Base-by-base conservation (phyloP, 2,888 invertebrate genomes). In the Lepidonotus clava region DNA sequence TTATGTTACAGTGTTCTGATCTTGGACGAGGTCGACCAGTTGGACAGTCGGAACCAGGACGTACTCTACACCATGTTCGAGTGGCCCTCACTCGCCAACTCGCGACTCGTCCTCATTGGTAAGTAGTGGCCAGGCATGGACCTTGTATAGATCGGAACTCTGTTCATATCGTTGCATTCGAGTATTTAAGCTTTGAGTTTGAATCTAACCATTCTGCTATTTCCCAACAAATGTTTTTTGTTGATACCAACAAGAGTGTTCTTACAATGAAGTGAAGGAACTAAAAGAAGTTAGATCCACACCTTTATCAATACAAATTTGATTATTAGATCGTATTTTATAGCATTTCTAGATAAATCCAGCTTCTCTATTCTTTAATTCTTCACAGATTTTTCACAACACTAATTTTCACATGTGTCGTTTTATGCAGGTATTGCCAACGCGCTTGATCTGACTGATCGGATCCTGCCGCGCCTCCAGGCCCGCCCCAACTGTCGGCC, bases 21-120 rank as follows among this genome's bases (percentile, higher is more conserved):
- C 18, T 93, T 99, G 87, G 99, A 99, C 94, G 99, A 99, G 95
- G 97, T 99, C 87, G 99, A 99, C 94, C 98, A 99, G 93, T 94
- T 99, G 56, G 97, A 97, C 91, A 92, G 92, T 83, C 94, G 94
- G 87, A 97, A 96, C 89, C 98, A 98, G 91, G 96, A 97, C 0
- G 96, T 99, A 1, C 95, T 99, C 6, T 98, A 99, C 94, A 96
- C 97, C 0, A 96, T 99, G 90, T 99, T 99, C 93, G 98, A 98
- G 93, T 98, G 98, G 98, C 97, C 98, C 0, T 95, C 97, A 0
- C 93, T 96, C 85, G 93, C 95, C 0, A 94, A 95, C 34, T 96
- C 97, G 0, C 96, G 96, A 56, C 93, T 99, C 0, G 95, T 98
- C 71, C 95, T 99, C 11, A 95, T 99, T 41, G 99, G 98, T 94